Conservation (phyloP, 1,140 invertebrate genomes). For the Saccostrea echinata region DNA sequence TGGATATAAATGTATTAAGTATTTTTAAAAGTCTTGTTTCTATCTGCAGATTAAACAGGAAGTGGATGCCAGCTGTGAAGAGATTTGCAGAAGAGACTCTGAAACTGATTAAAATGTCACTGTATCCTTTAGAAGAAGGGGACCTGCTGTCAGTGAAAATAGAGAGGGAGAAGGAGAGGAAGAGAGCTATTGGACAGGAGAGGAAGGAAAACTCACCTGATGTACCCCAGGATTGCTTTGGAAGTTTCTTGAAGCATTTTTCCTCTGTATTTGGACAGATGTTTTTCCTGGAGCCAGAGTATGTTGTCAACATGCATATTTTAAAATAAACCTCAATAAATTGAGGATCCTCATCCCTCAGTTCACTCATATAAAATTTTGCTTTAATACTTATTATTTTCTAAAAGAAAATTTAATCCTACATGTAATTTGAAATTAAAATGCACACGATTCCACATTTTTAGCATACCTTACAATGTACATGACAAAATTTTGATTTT, state of each 20-base stretch:
- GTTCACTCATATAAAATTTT: too few relatives aligned
- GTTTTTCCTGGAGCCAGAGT: slow-evolving; percentile 18
- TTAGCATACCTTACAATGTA: too few relatives aligned
- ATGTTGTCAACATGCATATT: not conserved
- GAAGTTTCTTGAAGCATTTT: not conserved
- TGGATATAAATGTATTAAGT: too few relatives aligned
- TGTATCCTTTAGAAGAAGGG: slow-evolving; percentile 11
- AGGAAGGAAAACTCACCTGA: not conserved
- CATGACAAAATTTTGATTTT: too few relatives aligned
- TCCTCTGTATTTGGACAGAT: slow-evolving; percentile 14
- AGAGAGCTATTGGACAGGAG: not conserved
- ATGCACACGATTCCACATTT: too few relatives aligned
- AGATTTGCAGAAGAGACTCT: not conserved
- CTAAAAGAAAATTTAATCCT: too few relatives aligned
- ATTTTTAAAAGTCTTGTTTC: too few relatives aligned
- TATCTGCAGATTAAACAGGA: not conserved
- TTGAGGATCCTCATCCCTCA: too few relatives aligned
- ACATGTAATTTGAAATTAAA: too few relatives aligned
- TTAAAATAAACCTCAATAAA: too few relatives aligned
- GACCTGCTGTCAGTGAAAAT: too few relatives aligned
- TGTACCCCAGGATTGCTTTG: not conserved
- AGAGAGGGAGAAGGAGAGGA: not conserved
- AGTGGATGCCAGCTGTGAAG: slow-evolving; percentile 6
- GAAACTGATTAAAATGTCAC: not conserved
- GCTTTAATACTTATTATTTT: too few relatives aligned